A percentile compares a stretch with the other conserved stretches of the same genome.
Evolutionary conservation across 2,888 invertebrate species (phyloP).

Genomic region (Philereme vetulata): DNA sequence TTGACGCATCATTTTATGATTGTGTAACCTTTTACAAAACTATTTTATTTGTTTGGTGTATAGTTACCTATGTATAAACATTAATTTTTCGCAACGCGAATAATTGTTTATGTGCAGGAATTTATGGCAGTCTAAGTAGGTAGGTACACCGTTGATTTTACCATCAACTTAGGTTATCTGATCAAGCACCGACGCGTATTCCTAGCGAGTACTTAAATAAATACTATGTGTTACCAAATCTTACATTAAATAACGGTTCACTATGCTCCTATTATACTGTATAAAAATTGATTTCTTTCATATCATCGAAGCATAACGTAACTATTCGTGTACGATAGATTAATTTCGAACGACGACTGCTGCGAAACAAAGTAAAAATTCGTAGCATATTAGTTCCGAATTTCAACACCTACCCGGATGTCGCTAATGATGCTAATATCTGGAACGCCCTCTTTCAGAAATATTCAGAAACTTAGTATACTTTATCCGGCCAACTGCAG

Average conservation of each 20-base stretch:
- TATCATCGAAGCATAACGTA: slow-evolving; percentile 83
- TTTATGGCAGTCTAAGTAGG: slow-evolving; percentile 46
- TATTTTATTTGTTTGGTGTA: slow-evolving; percentile 17
- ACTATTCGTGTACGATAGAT: slow-evolving; percentile 78
- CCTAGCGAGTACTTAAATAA: slow-evolving; percentile 79
- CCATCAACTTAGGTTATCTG: slow-evolving; percentile 56
- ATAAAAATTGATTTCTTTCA: slow-evolving; percentile 82
- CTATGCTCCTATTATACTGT: slow-evolving; percentile 83
- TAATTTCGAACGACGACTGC: slow-evolving; percentile 80
- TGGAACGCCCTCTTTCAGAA: slow-evolving; percentile 28
- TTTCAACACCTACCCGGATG: slow-evolving; percentile 51
- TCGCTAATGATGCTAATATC: slow-evolving; percentile 52
- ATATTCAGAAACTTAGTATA: not conserved
- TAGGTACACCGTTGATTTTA: slow-evolving; percentile 44
- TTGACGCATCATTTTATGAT: slow-evolving; percentile 15
- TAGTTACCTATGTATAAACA: slow-evolving; percentile 31
- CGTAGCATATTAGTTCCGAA: slow-evolving; percentile 64
- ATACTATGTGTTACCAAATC: slow-evolving; percentile 79
- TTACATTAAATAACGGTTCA: slow-evolving; percentile 84
- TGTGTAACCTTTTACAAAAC: slow-evolving; percentile 4
- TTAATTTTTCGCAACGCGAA: slow-evolving; percentile 28
- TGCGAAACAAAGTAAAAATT: slow-evolving; percentile 59
- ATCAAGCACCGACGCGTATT: slow-evolving; percentile 80
- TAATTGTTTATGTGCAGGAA: slow-evolving; percentile 32
- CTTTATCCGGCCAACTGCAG: slow-evolving; percentile 20